Base-by-base conservation (phyloP, 2,888 invertebrate species). In the Patella pellucida region DNA sequence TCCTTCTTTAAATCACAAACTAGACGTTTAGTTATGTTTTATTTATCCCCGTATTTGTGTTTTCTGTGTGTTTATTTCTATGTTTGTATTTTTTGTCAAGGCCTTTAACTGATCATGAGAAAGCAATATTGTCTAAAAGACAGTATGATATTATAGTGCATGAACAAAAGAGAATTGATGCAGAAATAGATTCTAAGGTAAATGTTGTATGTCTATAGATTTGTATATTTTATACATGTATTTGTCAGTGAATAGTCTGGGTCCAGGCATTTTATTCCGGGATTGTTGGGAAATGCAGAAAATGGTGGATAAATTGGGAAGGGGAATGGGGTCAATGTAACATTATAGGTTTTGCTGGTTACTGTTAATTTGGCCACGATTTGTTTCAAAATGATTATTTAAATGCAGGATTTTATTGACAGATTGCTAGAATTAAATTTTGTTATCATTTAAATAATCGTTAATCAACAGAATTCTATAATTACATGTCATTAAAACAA, bases 151-250 rank as follows among this genome's bases (percentile, higher is more conserved):
- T 82, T 50, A 82, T 88, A 70, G 75, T 87, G 68, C 79, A 84
- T 74, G 87, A 88, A 76, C 89, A 88, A 84, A 84, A 83, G 72
- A 54, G 73, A 69, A 71, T 82, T 75, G 88, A 89, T 82, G 81
- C 78, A 71, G 86, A 88, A 78, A 78, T 87, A 74, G 88, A 87
- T 68, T 69, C 73, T 50, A 83, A 89, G 89, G 89, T 89, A 88
- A 79, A 71, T 68, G 73, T 71, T 23, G 50, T 67, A 51, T 75
- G 41, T 68, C 50, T 71, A 50, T 15, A 68, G 15, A 51, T 73
- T 50, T 73, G 52, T n/a, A n/a, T 19, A 52, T 74, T 11, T 11
- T 41, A n/a, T n/a, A n/a, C n/a, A n/a, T n/a, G 0, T 67, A 52
- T 23, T 12, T 54, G 15, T 72, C 19, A 31, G 31, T 31, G 31